Percentiles rank a stretch among this genome's conserved stretches.
Conservation (phyloP, 2,797 vertebrate species). For the Galago senegalensis region DNA sequence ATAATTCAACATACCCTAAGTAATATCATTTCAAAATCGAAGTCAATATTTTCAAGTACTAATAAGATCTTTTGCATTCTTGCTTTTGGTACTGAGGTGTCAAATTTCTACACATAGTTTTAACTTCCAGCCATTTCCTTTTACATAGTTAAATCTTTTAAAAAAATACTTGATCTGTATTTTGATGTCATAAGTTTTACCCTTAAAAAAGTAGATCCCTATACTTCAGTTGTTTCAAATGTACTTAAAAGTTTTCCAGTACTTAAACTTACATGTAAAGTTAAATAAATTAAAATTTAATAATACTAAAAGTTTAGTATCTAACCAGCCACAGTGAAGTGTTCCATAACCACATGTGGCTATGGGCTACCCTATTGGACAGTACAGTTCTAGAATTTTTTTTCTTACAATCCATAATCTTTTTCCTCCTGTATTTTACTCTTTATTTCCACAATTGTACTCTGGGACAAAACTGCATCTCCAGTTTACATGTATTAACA, state of each 20-base stretch:
- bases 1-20: not conserved
- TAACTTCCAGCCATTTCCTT: not conserved
- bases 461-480: not conserved
- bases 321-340: not conserved
- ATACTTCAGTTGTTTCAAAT: not conserved
- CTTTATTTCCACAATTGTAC: not conserved
- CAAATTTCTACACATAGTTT: not conserved
- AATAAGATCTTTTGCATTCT: not conserved
- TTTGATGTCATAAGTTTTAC: conserved; percentile 7
- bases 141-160: not conserved
- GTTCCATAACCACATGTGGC: not conserved
- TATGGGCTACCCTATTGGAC: not conserved
- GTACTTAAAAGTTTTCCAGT: not conserved
- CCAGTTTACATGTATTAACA: not conserved
- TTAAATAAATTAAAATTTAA: not conserved
- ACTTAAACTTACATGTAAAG: not conserved
- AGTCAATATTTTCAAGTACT: not conserved
- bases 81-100: not conserved
- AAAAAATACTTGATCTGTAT: not conserved
- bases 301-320: not conserved
- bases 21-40: conserved; percentile 11
- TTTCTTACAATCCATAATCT: not conserved
- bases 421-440: not conserved
- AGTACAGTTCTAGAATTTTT: not conserved
- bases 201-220: not conserved